Evolutionary conservation across 2,113 vertebrate species (phyloP).

Genomic region (Procavia capensis): DNA sequence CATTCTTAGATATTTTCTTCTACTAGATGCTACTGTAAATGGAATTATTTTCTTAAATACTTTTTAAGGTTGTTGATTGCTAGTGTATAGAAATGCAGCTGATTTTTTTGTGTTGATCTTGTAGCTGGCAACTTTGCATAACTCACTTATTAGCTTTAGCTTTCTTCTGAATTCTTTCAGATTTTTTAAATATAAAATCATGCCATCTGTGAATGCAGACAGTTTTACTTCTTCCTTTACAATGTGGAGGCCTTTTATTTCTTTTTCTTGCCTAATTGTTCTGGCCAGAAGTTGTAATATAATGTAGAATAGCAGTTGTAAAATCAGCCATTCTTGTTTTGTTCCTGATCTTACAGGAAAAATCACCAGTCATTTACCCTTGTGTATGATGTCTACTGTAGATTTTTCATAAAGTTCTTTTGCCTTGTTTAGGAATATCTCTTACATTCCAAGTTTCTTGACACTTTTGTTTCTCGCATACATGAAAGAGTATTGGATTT

Average conservation of each 20-base stretch:
- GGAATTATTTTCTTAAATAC: too few relatives aligned
- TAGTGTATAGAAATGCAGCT: too few relatives aligned
- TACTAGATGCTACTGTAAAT: not conserved
- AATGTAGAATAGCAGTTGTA: not conserved
- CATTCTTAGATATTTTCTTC: not conserved
- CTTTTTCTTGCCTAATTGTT: not conserved
- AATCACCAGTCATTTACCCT: not conserved
- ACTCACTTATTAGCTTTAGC: not conserved
- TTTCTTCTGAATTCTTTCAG: not conserved
- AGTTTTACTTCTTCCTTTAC: not conserved
- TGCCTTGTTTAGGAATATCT: too few relatives aligned
- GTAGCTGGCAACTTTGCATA: not conserved
- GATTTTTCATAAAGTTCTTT: too few relatives aligned
- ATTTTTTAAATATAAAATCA: not conserved
- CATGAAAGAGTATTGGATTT: too few relatives aligned
- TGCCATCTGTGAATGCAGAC: not conserved
- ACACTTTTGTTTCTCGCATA: too few relatives aligned
- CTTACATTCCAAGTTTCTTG: too few relatives aligned
- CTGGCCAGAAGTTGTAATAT: not conserved
- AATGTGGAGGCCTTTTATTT: not conserved
- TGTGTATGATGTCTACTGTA: not conserved
- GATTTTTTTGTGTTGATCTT: not conserved
- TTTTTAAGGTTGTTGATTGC: too few relatives aligned
- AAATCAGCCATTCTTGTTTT: too few relatives aligned
- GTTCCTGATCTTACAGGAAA: not conserved